phyloP scores from a whole-genome alignment of 2,797 vertebrate genomes.

The Enteromius fasciolatus region DNA sequence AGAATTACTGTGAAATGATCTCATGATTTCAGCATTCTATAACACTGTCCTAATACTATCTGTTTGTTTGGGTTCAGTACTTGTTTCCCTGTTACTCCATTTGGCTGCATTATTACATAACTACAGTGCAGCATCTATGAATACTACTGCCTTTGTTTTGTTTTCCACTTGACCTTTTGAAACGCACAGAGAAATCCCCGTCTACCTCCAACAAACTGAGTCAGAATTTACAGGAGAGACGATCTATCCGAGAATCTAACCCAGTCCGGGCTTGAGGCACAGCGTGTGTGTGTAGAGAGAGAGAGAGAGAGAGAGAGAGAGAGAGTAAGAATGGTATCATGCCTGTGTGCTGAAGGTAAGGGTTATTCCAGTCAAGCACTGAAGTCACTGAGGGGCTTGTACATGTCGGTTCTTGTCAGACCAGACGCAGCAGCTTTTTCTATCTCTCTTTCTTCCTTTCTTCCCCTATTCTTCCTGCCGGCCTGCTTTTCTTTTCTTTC shows the following conservation, averaged over 20 bases:
- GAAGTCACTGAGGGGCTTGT: slow-evolving; percentile 64
- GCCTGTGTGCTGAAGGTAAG: slow-evolving; percentile 50
- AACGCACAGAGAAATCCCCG: slow-evolving; percentile 4
- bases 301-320: background rate
- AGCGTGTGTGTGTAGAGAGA: background rate
- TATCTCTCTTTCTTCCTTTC: slow-evolving; percentile 2
- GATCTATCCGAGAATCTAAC: slow-evolving; percentile 19
- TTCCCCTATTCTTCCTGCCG: slow-evolving; percentile 17
- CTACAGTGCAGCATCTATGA: slow-evolving; percentile 11
- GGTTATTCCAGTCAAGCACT: slow-evolving; percentile 54
- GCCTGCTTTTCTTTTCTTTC: slow-evolving; percentile 7
- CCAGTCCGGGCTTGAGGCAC: background rate
- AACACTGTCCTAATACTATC: background rate
- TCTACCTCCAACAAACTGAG: slow-evolving; percentile 28
- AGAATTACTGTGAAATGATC: background rate
- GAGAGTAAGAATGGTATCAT: slow-evolving; percentile 26
- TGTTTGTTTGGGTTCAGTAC: background rate
- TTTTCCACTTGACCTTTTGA: slow-evolving; percentile 40
- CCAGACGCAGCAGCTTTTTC: slow-evolving; percentile 50
- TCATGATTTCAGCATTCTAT: background rate
- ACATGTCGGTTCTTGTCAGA: slow-evolving; percentile 68
- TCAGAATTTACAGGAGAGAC: slow-evolving; percentile 39
- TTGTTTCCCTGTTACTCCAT: background rate
- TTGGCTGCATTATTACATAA: slow-evolving; percentile 16
- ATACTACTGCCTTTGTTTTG: slow-evolving; percentile 20